Base-by-base conservation (phyloP, 2,797 vertebrate genomes). In the Ceyx erithaca region DNA sequence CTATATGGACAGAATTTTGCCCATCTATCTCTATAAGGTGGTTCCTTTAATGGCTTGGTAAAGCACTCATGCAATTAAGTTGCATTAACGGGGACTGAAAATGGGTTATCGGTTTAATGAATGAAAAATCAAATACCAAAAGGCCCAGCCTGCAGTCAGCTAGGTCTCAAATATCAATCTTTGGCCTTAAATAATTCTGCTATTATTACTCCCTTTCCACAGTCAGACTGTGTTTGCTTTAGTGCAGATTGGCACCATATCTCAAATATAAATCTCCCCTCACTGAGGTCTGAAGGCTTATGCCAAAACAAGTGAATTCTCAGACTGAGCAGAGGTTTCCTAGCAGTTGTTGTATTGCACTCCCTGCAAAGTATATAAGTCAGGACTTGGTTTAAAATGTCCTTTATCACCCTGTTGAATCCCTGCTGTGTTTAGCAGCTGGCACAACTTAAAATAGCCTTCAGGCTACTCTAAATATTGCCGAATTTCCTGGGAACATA, bases 401-500 rank as follows among this genome's bases (percentile, higher is more conserved):
- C 90, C 93, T 94, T 93, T 94, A 85, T 95, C 87, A 87, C 64
- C 71, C 75, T 71, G 9, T 76, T 93, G 90, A 92, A 87, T 82
- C 40, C 85, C 81, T 89, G 81, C 86, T 94, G 95, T 80, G 88
- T 94, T 94, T 80, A 90, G 80, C 95, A 95, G 95, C 96, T 93
- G 92, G 87, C 33, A 18, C 49, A 91, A 92, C 83, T 94, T 91
- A 93, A 96, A 96, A 92, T 94, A 93, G 87, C 85, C 78, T 94
- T 90, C 69, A 85, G 62, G 67, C 79, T 69, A 67, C 2, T 4
- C 37, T 89, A 83, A 92, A 82, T 91, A 82, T 87, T 94, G 81
- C 92, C 71, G 81, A 87, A 75, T 89, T 94, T 94, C 89, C 69
- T 37, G 54, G 62, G 78, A 75, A 67, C 48, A 17, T 16, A 89